phyloP scores from a whole-genome alignment of 2,888 invertebrate genomes.

The Scrobipalpa atriplicella region DNA sequence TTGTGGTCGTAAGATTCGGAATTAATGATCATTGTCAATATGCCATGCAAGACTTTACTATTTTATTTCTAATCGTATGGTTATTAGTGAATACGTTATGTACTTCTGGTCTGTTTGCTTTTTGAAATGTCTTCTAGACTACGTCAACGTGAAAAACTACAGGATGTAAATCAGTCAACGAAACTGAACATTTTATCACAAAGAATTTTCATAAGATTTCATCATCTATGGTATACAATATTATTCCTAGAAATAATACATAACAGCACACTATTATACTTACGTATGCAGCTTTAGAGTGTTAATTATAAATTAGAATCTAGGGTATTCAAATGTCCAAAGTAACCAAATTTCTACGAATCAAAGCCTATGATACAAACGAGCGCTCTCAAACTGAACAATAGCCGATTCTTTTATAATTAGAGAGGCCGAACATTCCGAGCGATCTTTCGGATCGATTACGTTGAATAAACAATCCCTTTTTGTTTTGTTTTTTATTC shows the following conservation, averaged over 20 bases:
- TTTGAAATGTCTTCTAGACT: no score
- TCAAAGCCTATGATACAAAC: conserved; percentile 28
- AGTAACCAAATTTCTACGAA: conserved; percentile 26
- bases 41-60: not conserved
- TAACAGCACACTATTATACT: no score
- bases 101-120: not conserved
- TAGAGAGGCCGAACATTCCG: conserved; percentile 66
- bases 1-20: conserved; percentile 9
- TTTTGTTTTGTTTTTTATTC: conserved; percentile 62
- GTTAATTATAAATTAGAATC: no score
- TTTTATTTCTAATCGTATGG: not conserved
- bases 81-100: not conserved
- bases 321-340: conserved; percentile 26
- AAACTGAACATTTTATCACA: no score
- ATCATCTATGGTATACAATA: no score
- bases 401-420: conserved; percentile 61
- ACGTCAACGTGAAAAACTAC: no score
- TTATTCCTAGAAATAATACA: no score
- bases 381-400: conserved; percentile 45
- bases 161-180: no score
- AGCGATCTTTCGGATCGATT: conserved; percentile 75
- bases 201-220: no score
- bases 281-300: no score
- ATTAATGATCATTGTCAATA: not conserved
- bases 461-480: conserved; percentile 75